Base-by-base conservation (phyloP, 2,888 invertebrate genomes). In the Augochlorella aurata region DNA sequence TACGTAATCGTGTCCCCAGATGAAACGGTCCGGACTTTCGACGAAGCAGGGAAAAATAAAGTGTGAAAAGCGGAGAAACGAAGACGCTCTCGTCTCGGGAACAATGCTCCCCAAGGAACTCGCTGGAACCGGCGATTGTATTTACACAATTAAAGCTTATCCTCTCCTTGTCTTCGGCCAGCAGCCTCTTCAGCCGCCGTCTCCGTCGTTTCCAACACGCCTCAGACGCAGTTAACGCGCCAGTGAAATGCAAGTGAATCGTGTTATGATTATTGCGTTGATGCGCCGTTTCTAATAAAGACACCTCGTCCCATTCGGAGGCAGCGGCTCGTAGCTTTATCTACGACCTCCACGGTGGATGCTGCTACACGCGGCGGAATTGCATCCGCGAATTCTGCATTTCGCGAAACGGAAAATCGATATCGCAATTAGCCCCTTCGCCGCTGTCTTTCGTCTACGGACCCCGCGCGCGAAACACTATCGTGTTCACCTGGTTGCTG, bases 131-230 rank as follows among this genome's bases (percentile, higher is more conserved):
- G 66, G 71, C 77, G 78, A 81, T 82, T 85, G 81, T 86, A 85
- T 88, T 87, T 87, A 85, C 82, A 85, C 85, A 88, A 88, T 88
- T 88, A 88, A 81, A 86, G 77, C 84, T 87, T 84, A 80, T 85
- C 69, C 78, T 38, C 18, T 16, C 18, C 21, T 7, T 9, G 8
- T 18, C 29, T 18, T 63, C 18, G 8, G 3, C 2, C 61, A 0
- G 7, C 58, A 58, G 12, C 21, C 16, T 14, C 16, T 29, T 61
- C 18, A 16, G n/a, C 10, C 52, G 2, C 52, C 1, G n/a, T 2
- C 47, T 8, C 49, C 18, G 16, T 38, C 52, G 24, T 5, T 9
- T 70, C 69, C 74, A 24, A 12, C 52, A 18, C 24, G 21, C 69
- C 47, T 66, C 54, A 18, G 45, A 77, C 21, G 10, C 49, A 52